Percentiles rank a stretch among this genome's conserved stretches.
Conservation (phyloP, 2,888 invertebrate species). For the Ommatoiulus sabulosus region DNA sequence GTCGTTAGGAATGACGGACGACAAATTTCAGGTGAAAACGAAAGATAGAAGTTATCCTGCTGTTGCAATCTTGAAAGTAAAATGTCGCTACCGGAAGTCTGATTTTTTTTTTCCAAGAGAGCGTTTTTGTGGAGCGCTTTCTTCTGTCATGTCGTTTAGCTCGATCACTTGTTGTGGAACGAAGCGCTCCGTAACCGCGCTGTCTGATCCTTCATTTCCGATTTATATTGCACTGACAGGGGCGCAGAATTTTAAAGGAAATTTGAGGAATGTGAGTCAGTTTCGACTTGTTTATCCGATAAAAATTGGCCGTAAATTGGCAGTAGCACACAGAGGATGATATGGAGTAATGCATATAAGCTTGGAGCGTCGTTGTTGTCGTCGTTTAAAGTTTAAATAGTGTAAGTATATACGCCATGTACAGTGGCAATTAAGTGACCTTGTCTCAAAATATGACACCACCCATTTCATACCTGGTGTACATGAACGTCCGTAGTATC, state of each 20-base stretch:
- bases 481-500: too few relatives aligned
- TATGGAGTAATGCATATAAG: neutral
- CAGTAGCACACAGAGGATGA: neutral
- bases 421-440: too few relatives aligned
- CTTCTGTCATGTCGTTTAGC: neutral
- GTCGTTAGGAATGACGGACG: neutral
- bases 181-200: neutral
- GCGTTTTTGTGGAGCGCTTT: neutral
- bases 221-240: neutral
- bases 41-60: neutral
- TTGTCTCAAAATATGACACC: too few relatives aligned
- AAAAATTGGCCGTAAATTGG: neutral
- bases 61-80: neutral
- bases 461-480: too few relatives aligned
- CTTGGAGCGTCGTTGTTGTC: neutral
- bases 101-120: neutral
- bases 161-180: neutral
- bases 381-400: neutral
- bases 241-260: conserved; percentile 7
- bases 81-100: conserved; percentile 6
- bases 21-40: neutral
- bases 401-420: neutral
- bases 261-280: neutral
- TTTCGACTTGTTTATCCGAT: neutral
- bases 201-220: neutral